These are phyloP conservation scores for Nestor notabilis DNA, from an alignment of 2,113 vertebrate genomes.

Conservation along the genomic window DNA sequence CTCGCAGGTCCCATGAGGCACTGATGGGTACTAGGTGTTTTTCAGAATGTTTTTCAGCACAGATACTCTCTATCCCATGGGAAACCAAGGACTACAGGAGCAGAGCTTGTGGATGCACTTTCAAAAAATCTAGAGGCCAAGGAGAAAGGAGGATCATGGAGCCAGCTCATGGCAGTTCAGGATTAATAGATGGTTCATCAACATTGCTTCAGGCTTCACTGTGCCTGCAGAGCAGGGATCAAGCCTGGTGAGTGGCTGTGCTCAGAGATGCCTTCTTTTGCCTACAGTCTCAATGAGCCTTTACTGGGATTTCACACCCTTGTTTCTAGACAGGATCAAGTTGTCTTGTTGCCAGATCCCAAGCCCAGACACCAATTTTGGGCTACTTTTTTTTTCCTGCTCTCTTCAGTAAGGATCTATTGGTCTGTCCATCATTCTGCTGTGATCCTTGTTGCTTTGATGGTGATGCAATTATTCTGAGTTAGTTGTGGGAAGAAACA, in stretches of 20 bases:
- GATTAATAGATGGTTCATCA: not conserved
- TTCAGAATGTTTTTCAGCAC: not conserved
- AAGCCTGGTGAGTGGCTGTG: not conserved
- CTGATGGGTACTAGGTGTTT: not conserved
- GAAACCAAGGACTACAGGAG: not conserved
- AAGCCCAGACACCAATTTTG: not conserved
- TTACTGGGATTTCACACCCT: not conserved
- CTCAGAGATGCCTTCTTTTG: not conserved
- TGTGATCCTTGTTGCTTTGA: not conserved
- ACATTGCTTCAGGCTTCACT: not conserved
- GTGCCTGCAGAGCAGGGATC: not conserved
- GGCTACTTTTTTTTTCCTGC: not conserved
- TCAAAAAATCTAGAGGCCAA: not conserved
- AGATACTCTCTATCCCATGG: not conserved
- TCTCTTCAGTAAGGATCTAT: not conserved
- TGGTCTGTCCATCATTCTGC: not conserved
- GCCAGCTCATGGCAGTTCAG: not conserved
- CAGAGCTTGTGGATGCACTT: not conserved
- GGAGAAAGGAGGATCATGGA: not conserved
- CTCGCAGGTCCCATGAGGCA: not conserved
- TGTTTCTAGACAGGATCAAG: not conserved
- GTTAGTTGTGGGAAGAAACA: not conserved
- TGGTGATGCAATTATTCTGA: not conserved
- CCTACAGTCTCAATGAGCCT: not conserved
- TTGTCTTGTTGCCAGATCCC: not conserved